A percentile compares a stretch with the other conserved stretches of the same genome.
Evolutionary conservation across 2,797 vertebrate species (phyloP).

Genomic region (Characodon lateralis): DNA sequence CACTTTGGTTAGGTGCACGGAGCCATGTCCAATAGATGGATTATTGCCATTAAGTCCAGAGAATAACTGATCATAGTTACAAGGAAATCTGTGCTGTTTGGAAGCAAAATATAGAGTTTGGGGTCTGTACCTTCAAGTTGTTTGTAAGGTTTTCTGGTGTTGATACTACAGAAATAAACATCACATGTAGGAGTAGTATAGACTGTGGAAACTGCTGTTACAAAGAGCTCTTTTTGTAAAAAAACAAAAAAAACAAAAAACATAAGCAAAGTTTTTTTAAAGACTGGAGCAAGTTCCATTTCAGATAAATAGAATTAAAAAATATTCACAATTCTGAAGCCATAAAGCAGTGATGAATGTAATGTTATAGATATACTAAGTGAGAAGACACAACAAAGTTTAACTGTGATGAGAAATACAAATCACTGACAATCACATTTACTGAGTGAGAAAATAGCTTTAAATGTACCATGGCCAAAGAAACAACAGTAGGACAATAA

Average conservation of each 20-base stretch:
- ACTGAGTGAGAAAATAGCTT: neutral
- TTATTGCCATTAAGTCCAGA: neutral
- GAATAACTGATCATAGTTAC: neutral
- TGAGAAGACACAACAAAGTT: neutral
- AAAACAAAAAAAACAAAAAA: neutral
- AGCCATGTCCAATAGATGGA: neutral
- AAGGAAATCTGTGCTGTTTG: neutral
- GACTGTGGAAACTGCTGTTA: neutral
- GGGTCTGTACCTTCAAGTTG: neutral
- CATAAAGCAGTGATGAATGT: neutral
- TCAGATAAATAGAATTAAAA: neutral
- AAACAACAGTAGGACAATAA: slow-evolving; percentile 28
- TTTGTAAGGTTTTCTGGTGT: neutral
- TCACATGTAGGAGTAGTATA: neutral
- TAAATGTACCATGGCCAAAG: neutral
- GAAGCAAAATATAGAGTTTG: neutral
- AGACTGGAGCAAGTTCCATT: neutral
- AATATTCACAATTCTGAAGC: neutral
- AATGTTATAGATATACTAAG: neutral
- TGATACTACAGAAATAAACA: neutral
- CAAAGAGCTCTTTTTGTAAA: neutral
- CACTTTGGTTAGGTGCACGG: neutral
- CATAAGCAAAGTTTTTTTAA: neutral
- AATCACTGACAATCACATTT: slow-evolving; percentile 9
- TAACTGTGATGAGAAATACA: slow-evolving; percentile 17